These are phyloP conservation scores for Neelides sp. DNA, from an alignment of 1,140 invertebrate species.

Conservation along the genomic window DNA sequence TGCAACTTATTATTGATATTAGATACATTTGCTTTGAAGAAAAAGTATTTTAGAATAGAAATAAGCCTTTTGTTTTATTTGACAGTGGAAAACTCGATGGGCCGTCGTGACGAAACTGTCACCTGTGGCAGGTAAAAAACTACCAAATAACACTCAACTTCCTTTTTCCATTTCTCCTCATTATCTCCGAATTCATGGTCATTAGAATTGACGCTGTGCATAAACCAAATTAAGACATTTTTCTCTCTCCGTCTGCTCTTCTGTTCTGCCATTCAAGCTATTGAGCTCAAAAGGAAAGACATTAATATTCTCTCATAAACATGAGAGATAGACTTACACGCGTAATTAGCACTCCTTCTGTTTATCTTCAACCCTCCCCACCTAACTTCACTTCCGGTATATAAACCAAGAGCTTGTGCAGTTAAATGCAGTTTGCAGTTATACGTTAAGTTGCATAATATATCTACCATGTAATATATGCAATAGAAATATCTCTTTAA, in stretches of 20 bases:
- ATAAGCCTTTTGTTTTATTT: conserved; percentile 38
- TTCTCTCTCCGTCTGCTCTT: too few species aligned
- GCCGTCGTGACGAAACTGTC: conserved; percentile 67
- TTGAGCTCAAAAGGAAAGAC: not conserved
- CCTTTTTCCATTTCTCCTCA: too few species aligned
- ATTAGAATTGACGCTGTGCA: conserved; percentile 4
- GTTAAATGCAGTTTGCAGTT: too few species aligned
- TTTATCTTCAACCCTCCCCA: not conserved
- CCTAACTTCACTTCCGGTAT: too few species aligned
- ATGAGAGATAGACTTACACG: conserved; percentile 12
- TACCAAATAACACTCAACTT: not conserved
- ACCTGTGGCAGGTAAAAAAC: conserved; percentile 59
- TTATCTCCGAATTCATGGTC: conserved; percentile 4
- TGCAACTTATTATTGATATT: too few species aligned
- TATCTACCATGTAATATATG: too few species aligned
- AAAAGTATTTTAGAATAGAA: not conserved
- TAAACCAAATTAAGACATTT: too few species aligned
- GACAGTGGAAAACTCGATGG: conserved; percentile 71
- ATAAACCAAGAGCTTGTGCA: too few species aligned
- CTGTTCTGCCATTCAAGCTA: not conserved
- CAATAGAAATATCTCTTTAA: too few species aligned
- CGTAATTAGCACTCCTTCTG: not conserved
- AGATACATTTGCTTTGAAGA: too few species aligned
- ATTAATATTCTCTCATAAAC: conserved; percentile 11
- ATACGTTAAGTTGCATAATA: too few species aligned